Conservation (phyloP, 2,888 invertebrate genomes). For the Drosophila bunnanda region DNA sequence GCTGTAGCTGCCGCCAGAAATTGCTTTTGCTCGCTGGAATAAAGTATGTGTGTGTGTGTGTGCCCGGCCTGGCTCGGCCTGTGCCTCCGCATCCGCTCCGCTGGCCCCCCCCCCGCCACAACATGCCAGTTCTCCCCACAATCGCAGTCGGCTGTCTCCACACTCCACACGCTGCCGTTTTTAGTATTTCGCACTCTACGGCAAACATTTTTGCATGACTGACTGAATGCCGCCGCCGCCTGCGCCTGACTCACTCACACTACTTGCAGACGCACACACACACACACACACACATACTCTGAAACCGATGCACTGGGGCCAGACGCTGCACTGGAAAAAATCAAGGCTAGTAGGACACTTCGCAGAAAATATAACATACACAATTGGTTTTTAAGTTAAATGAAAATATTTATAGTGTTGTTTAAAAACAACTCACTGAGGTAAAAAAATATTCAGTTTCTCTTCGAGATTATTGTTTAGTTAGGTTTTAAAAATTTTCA, state of each 20-base stretch:
- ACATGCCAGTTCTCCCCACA: slow-evolving; percentile 16
- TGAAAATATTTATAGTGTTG: too few species aligned
- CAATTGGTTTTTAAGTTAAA: too few species aligned
- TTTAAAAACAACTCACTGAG: too few species aligned
- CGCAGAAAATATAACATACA: too few species aligned
- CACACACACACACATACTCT: slow-evolving; percentile 16
- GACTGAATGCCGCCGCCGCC: slow-evolving; percentile 65
- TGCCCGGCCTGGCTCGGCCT: slow-evolving; percentile 39
- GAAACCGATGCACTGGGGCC: slow-evolving; percentile 43
- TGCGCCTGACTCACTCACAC: slow-evolving; percentile 70
- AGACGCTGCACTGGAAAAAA: slow-evolving; percentile 43
- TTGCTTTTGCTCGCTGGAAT: slow-evolving; percentile 71
- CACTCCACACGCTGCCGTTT: slow-evolving; percentile 63
- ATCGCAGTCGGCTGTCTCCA: slow-evolving; percentile 14
- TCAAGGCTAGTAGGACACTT: slow-evolving; percentile 20
- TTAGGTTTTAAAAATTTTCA: too few species aligned
- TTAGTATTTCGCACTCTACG: slow-evolving; percentile 77
- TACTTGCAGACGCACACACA: slow-evolving; percentile 15
- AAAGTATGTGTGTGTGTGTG: slow-evolving; percentile 12
- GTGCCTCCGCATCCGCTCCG: slow-evolving; percentile 27
- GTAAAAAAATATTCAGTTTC: too few species aligned
- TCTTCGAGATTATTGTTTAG: too few species aligned
- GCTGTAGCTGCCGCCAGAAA: slow-evolving; percentile 71
- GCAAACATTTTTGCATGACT: slow-evolving; percentile 65
- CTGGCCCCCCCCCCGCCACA: slow-evolving; percentile 4